Conservation (phyloP, 2,113 vertebrate species). For the Bufo bufo region DNA sequence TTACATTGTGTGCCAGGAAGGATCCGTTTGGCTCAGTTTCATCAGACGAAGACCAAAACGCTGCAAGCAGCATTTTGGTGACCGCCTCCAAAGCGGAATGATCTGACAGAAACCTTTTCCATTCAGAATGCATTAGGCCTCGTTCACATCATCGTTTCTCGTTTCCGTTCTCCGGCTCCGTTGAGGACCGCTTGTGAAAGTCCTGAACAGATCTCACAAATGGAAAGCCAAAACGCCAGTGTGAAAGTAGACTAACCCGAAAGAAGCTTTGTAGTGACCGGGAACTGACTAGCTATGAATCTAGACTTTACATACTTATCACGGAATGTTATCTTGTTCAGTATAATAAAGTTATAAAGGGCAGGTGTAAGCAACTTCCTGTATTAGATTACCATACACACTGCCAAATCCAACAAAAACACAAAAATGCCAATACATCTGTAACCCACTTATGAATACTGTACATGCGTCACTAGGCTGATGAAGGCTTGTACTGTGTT, state of each 20-base stretch:
- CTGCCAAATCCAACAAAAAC: conserved; percentile 26
- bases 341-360: not conserved
- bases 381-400: not conserved
- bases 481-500: conserved; percentile 59
- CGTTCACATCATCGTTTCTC: too few species aligned
- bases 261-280: not conserved
- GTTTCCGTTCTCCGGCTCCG: too few species aligned
- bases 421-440: not conserved
- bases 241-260: not conserved
- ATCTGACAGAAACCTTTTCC: too few species aligned
- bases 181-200: too few species aligned
- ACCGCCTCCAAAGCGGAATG: too few species aligned
- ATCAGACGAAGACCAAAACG: too few species aligned
- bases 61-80: too few species aligned
- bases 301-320: not conserved
- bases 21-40: too few species aligned
- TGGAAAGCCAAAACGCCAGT: not conserved
- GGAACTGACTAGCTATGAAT: not conserved
- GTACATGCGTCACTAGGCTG: not conserved
- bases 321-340: not conserved
- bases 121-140: too few species aligned
- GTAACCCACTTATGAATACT: conserved; percentile 22
- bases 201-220: too few species aligned
- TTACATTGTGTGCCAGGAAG: too few species aligned
- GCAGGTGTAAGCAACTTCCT: conserved; percentile 6